Base-by-base conservation (phyloP, 2,113 vertebrate genomes). In the Anhinga rufa region DNA sequence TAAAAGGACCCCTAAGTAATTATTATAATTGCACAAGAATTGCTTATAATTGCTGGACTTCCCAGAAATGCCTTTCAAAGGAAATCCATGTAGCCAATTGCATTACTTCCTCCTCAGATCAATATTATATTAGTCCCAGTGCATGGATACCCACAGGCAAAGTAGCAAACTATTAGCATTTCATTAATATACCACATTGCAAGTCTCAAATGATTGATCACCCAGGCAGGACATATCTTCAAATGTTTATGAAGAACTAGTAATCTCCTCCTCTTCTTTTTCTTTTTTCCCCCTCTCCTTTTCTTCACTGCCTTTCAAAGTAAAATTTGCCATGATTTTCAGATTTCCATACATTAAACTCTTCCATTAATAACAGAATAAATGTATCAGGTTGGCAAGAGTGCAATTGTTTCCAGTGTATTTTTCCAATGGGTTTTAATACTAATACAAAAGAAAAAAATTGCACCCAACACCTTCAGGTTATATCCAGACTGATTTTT, bases 1-100 rank as follows among this genome's bases (percentile, higher is more conserved):
- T 86, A 94, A 94, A 96, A 96, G 38, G 85, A 94, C 55, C 83
- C 61, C 74, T 46, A 58, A 78, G 78, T 65, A 93, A 82, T 83
- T 86, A 69, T 54, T 86, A 22, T 92, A 87, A 82, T 93, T 96
- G 68, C 46, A 32, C 31, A 42, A 51, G 58, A 77, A 90, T 96
- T 92, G 51, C 34, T 58, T 46, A 17, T 90, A 92, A 96, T 88
- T 94, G 65, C 58, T 88, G 57, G 79, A 66, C 49, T 96, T 93
- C 65, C 46, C 69, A 89, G 90, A 66, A 97, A 91, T 61, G 6
- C 78, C 31, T 80, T 91, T 90, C 55, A 80, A 70, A 91, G 78
- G 88, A 93, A 84, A 92, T 84, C 44, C 19, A 15, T 70, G 55
- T 42, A 72, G 46, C 57, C 80, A 62, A 36, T 82, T 90, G 75